Conservation (phyloP, 2,797 vertebrate genomes). For the Lates japonicus region DNA sequence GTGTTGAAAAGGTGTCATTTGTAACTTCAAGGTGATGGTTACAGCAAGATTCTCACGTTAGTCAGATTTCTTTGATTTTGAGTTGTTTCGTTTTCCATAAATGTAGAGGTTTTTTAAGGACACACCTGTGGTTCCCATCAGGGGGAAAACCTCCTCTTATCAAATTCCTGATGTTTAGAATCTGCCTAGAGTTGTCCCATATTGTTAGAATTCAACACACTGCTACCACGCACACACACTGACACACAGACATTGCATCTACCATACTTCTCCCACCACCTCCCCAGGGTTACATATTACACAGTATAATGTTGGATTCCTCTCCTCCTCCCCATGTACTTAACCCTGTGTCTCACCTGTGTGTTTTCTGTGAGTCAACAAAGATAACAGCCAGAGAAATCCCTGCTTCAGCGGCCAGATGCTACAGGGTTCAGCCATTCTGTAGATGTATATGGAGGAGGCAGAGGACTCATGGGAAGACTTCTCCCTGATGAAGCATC, state of each 20-base stretch:
- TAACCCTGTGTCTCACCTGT: constrained; percentile 73
- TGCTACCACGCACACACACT: constrained; percentile 9
- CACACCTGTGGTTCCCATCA: too few relatives aligned
- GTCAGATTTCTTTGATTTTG: neutral
- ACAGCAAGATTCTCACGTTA: neutral
- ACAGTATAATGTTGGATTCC: constrained; percentile 35
- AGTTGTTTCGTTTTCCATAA: neutral
- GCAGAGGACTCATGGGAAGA: constrained; percentile 57
- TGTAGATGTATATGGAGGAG: constrained; percentile 54
- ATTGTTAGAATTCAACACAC: constrained; percentile 12
- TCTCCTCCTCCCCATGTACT: constrained; percentile 66
- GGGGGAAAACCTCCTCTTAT: neutral
- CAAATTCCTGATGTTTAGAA: neutral
- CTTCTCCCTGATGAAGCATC: constrained; percentile 65
- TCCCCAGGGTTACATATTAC: constrained; percentile 56
- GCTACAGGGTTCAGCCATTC: constrained; percentile 51
- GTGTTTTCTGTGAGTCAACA: constrained; percentile 62
- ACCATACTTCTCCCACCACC: constrained; percentile 11
- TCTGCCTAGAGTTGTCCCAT: neutral
- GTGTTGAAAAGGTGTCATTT: neutral
- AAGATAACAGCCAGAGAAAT: constrained; percentile 53
- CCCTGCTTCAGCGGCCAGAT: constrained; percentile 37
- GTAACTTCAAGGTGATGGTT: neutral
- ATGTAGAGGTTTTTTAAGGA: neutral
- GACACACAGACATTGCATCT: constrained; percentile 5